Conservation (phyloP, 2,888 invertebrate species). For the Ichneumoninae sp. region DNA sequence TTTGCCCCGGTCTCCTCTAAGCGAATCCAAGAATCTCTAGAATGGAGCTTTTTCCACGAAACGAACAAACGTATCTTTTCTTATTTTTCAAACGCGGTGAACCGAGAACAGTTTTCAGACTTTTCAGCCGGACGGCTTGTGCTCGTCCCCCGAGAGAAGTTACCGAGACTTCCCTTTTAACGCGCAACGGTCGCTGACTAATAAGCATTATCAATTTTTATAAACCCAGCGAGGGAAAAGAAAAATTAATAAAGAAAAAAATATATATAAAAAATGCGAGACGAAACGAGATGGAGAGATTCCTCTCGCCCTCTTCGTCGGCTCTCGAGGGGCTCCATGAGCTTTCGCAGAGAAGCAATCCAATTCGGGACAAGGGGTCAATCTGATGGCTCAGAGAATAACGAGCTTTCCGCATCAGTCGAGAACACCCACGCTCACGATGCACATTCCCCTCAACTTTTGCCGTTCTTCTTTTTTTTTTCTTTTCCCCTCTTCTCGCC, state of each 20-base stretch:
- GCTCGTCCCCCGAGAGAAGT: too few species aligned
- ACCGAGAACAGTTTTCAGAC: too few species aligned
- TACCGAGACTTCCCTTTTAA: too few species aligned
- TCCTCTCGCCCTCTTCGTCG: slow-evolving; percentile 21
- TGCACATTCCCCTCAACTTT: slow-evolving; percentile 17
- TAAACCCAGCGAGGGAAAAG: neutral
- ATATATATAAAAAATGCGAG: neutral
- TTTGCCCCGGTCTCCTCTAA: too few species aligned
- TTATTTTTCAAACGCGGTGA: neutral
- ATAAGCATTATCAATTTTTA: too few species aligned
- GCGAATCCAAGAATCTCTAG: neutral
- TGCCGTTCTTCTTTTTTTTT: neutral
- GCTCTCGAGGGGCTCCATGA: slow-evolving; percentile 15
- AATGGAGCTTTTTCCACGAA: neutral
- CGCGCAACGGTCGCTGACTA: too few species aligned
- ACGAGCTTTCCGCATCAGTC: slow-evolving; percentile 39
- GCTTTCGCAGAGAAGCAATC: slow-evolving; percentile 42
- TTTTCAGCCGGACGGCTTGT: too few species aligned
- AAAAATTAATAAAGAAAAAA: neutral
- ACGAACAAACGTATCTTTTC: neutral
- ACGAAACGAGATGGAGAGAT: neutral
- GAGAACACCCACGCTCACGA: neutral
- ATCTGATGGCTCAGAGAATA: slow-evolving; percentile 50
- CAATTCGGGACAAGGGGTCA: slow-evolving; percentile 52
- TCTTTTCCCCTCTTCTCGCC: neutral